Conservation (phyloP, 1,140 invertebrate species). For the Formica selysi region DNA sequence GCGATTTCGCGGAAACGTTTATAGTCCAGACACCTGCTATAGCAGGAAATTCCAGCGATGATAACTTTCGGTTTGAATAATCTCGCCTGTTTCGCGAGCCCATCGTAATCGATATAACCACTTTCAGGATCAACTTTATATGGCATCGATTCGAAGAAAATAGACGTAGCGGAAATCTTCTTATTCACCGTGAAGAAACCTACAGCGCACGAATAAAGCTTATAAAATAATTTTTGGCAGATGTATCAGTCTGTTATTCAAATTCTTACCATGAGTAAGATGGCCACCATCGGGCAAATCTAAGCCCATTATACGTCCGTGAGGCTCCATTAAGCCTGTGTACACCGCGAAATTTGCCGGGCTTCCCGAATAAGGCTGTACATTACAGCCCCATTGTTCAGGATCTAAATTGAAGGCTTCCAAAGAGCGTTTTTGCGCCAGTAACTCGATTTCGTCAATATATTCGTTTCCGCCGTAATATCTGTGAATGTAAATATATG, state of each 20-base stretch:
- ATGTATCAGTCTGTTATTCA: background rate
- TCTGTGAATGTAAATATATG: conserved; percentile 84
- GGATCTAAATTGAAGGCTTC: conserved; percentile 94
- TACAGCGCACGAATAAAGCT: conserved; percentile 54
- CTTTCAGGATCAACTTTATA: conserved; percentile 96
- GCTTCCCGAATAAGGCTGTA: conserved; percentile 98
- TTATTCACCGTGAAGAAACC: conserved; percentile 95
- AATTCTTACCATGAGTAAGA: conserved; percentile 93
- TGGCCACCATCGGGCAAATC: conserved; percentile 99
- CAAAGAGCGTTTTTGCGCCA: conserved; percentile 95
- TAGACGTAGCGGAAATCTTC: conserved; percentile 98
- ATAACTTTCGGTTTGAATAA: conserved; percentile 97
- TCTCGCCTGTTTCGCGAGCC: conserved; percentile 92
- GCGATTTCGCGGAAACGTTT: conserved; percentile 96
- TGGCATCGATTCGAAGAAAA: conserved; percentile 99
- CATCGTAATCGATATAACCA: conserved; percentile 98
- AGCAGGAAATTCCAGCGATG: conserved; percentile 97
- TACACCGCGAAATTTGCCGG: conserved; percentile 99
- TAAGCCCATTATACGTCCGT: conserved; percentile 98
- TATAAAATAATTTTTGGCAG: background rate
- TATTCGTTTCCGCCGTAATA: conserved; percentile 99
- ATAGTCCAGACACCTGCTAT: conserved; percentile 94
- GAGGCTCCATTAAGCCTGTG: conserved; percentile 94
- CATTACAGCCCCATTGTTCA: conserved; percentile 98
- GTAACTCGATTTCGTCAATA: conserved; percentile 97